Percentiles rank a stretch among this genome's conserved stretches.
phyloP scores from a whole-genome alignment of 1,140 invertebrate genomes.

The Drosophila micromelanica region DNA sequence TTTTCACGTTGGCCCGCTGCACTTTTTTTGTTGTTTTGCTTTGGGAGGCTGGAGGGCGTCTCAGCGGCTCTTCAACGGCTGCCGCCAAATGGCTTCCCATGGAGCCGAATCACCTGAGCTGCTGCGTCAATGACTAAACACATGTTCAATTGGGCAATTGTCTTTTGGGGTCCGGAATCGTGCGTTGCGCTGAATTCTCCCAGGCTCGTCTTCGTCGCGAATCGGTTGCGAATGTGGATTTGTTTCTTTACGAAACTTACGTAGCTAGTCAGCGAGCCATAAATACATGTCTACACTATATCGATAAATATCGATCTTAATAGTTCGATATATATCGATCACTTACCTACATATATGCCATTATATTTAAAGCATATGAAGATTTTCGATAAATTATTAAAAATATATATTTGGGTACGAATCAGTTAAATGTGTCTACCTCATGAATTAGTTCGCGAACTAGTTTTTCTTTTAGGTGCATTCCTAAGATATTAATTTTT shows the following conservation, averaged over 20 bases:
- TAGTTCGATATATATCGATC: too few relatives aligned
- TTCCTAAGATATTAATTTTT: too few relatives aligned
- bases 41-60: constrained; percentile 31
- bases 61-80: constrained; percentile 2
- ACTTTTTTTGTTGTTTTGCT: constrained; percentile 20
- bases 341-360: too few relatives aligned
- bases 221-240: constrained; percentile 1
- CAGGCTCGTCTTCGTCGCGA: background rate
- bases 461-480: too few relatives aligned
- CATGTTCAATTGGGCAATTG: constrained; percentile 42
- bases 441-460: too few relatives aligned
- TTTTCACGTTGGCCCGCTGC: constrained; percentile 14
- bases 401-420: too few relatives aligned
- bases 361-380: too few relatives aligned
- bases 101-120: constrained; percentile 9
- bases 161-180: constrained; percentile 31
- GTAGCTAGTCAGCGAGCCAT: too few relatives aligned
- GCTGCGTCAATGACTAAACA: constrained; percentile 26
- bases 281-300: too few relatives aligned
- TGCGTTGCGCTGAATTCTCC: constrained; percentile 7
- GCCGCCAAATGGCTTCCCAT: constrained; percentile 8
- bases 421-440: too few relatives aligned
- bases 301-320: too few relatives aligned
- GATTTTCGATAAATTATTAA: too few relatives aligned
- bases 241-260: background rate